Evolutionary conservation across 2,888 invertebrate species (phyloP), one percentile per base, ranked within the genome.

Genomic region (Clivina fossor): DNA sequence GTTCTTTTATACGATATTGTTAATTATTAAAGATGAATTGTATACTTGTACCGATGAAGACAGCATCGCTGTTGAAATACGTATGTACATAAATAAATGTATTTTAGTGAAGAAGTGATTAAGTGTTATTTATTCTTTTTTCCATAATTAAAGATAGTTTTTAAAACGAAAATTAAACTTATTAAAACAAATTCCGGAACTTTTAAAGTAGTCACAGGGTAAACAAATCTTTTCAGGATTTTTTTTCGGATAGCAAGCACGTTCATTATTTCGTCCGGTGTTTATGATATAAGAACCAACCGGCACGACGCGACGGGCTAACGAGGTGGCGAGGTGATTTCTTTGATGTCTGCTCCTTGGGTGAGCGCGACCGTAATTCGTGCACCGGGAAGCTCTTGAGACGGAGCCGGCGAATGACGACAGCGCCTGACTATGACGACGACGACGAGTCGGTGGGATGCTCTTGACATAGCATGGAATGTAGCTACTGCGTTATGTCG

Each of bases 261-360:
- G 19, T 19, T 35, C 37, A 48, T 48, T 48, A 35, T 37, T 37
- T 37, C 26, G 15, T 15, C 24, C 47, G 26, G 48, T 48, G 48
- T 48, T 48, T 48, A 48, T 48, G 48, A 48, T 51, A 43, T 51
- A n/a, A n/a, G n/a, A n/a, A n/a, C n/a, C n/a, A n/a, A n/a, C n/a
- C n/a, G n/a, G n/a, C 16, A 33, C 40, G 32, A 19, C 50, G 18
- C 24, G n/a, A n/a, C n/a, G n/a, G 7, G 30, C 41, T 43, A 50
- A 50, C 50, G 51, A 51, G 51, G 51, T 51, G 41, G 43, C 43
- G 41, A 33, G 32, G 51, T 51, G 51, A 51, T 51, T 51, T 51
- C 51, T 51, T 51, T 51, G 51, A 51, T 51, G 51, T 51, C 43
- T 41, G 50, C 19, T 40, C 41, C 41, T 50, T 41, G 19, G 33